These are phyloP conservation scores for Macquaria ambigua DNA, from an alignment of 2,113 vertebrate species.

Conservation along the genomic window DNA sequence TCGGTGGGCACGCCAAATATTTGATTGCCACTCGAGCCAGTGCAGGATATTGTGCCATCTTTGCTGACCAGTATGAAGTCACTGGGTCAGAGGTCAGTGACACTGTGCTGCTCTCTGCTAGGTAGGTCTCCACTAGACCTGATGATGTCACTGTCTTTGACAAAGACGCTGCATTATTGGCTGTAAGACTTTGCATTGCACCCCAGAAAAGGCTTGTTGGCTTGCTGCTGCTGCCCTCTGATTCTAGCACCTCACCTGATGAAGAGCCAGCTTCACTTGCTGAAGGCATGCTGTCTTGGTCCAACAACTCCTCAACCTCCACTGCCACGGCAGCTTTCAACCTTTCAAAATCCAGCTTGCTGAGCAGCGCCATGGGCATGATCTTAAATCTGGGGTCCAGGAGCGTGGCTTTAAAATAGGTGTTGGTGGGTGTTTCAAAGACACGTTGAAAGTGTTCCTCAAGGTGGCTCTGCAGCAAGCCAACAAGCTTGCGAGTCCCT, in stretches of 20 bases:
- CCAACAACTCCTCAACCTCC: slow-evolving; percentile 8
- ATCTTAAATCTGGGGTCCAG: slow-evolving; percentile 8
- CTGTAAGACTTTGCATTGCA: not conserved
- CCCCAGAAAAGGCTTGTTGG: slow-evolving; percentile 4
- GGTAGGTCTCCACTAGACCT: slow-evolving; percentile 6
- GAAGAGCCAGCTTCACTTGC: not conserved
- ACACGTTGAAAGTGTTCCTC: not conserved
- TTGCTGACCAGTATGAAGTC: slow-evolving; percentile 8
- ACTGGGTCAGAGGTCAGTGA: slow-evolving; percentile 8
- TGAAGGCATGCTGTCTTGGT: not conserved
- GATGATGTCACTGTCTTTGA: not conserved
- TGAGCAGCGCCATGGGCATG: slow-evolving; percentile 11
- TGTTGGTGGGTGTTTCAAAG: not conserved
- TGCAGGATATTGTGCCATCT: not conserved
- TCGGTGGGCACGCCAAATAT: not conserved
- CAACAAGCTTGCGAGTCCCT: not conserved
- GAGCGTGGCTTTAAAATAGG: slow-evolving; percentile 3
- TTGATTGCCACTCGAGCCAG: slow-evolving; percentile 13
- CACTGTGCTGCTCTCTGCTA: not conserved
- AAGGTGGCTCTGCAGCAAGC: slow-evolving; percentile 2
- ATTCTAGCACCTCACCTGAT: not conserved
- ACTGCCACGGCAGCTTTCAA: not conserved
- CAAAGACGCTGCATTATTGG: not conserved
- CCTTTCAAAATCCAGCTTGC: not conserved
- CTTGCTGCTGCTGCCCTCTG: not conserved